Evolutionary conservation across 2,888 invertebrate species (phyloP), one percentile per base, ranked within the genome.

Genomic region (Ceratothoa steindachneri): DNA sequence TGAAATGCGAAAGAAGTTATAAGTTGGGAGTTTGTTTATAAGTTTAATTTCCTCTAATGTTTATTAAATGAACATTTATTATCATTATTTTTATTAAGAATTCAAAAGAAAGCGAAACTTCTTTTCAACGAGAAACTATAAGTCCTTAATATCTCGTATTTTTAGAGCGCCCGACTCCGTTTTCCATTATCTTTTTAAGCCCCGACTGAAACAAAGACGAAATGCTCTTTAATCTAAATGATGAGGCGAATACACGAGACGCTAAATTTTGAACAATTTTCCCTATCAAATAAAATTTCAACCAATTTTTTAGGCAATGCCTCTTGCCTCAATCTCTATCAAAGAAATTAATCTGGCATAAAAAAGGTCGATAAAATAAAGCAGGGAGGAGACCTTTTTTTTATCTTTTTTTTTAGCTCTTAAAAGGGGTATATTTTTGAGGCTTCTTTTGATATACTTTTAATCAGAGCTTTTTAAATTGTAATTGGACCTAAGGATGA

Each of bases 381-480:
- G 60, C 60, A 60, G 60, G 60, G 60, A 24, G 24, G 27, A 24
- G 24, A 24, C 24, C 3, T 60, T 60, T 60, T 60, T 60, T 24
- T 60, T 60, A 22, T 60, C 12, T 60, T 24, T 60, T 24, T 60
- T 24, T 60, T 24, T 60, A 60, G 2, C 19, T 60, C 19, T 24
- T 24, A 60, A 60, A 60, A 1, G 60, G 60, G 60, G 19, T 24
- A n/a, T 24, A 60, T 60, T 60, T 60, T 60, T 60, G n/a, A 60
- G 60, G 60, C 60, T 60, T 60, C 60, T 60, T 60, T 60, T 60
- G 60, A 60, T 60, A 60, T 60, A 60, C 60, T 60, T 60, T 60
- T 60, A 60, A 60, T 60, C 60, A 60, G 60, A 24, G 22, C 60
- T 60, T 60, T 60, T 60, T 60, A 60, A 60, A 60, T 60, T 60